A percentile compares a stretch with the other conserved stretches of the same genome.
Conservation (phyloP, 2,797 vertebrate genomes). For the Poeciliopsis paucimaculata region DNA sequence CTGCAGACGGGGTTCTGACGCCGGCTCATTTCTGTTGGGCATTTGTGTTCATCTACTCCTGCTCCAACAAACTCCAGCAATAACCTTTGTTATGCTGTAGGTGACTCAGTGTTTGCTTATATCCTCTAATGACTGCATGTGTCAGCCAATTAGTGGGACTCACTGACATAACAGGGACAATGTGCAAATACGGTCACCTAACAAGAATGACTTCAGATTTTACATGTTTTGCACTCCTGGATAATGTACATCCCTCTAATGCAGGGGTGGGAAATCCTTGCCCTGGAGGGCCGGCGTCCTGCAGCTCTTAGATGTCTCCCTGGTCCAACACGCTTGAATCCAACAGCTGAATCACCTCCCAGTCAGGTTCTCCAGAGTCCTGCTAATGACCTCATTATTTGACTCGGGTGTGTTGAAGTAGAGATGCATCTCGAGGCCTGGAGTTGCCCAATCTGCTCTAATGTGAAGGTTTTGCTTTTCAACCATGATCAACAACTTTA, state of each 20-base stretch:
- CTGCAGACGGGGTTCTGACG: not conserved
- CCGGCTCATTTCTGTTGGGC: not conserved
- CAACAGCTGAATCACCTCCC: too few relatives aligned
- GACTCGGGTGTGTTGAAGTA: too few relatives aligned
- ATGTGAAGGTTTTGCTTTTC: not conserved
- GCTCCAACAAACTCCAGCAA: not conserved
- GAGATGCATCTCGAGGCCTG: too few relatives aligned
- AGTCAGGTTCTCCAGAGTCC: too few relatives aligned
- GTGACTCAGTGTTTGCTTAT: not conserved
- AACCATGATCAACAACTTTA: not conserved
- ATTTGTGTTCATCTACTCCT: not conserved
- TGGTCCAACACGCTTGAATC: too few relatives aligned
- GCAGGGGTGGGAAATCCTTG: too few relatives aligned
- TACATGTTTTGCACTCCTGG: not conserved
- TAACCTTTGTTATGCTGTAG: not conserved
- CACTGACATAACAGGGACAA: not conserved
- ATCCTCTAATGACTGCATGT: not conserved
- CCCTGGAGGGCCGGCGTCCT: too few relatives aligned
- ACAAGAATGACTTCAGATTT: not conserved
- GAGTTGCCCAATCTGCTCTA: too few relatives aligned
- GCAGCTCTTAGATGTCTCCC: too few relatives aligned
- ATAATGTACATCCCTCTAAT: not conserved
- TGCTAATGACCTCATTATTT: too few relatives aligned
- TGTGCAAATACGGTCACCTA: not conserved
- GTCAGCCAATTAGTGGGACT: slow-evolving; percentile 3